Evolutionary conservation across 2,888 invertebrate species (phyloP), one percentile per base, ranked within the genome.

Genomic region (Eilema griseolum): DNA sequence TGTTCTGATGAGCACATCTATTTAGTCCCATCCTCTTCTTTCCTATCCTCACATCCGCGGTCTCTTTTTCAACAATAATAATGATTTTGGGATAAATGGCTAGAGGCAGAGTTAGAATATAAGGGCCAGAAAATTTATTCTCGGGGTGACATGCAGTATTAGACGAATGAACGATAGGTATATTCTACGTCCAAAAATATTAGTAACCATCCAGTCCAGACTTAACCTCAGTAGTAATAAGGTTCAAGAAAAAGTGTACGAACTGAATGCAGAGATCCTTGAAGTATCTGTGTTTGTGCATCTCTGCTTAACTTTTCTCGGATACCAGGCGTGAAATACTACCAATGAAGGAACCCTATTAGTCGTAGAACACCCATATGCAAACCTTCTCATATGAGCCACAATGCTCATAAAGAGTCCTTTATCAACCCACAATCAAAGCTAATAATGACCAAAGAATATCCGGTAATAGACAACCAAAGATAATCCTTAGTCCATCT

Each of bases 401-500:
- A n/a, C 8, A 52, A n/a, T 46, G 20, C 46, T 57, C 33, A 52
- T 37, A 70, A 62, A 23, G 14, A 67, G 26, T 69, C 41, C 71
- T 69, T 61, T 73, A 76, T 73, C 67, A 70, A n/a, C 66, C 66
- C 14, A 72, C 67, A 82, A 82, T 80, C 72, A 80, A 41, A 74
- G 52, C 70, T 71, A 78, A 81, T 82, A 82, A 77, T 74, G 71
- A 60, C 73, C 72, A 73, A 77, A 75, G 60, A 73, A 70, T 78
- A 80, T 69, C 78, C 72, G 73, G 61, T 59, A 76, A 76, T 68
- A 79, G 76, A 73, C 74, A 74, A 31, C 69, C 66, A 61, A 31
- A 80, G 70, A 69, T 74, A 77, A 81, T 77, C 75, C 85, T 87
- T 85, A 88, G 85, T 82, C 85, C 85, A 89, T 86, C 88, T 86